Base-by-base conservation (phyloP, 2,113 vertebrate genomes). In the Halcyon senegalensis region DNA sequence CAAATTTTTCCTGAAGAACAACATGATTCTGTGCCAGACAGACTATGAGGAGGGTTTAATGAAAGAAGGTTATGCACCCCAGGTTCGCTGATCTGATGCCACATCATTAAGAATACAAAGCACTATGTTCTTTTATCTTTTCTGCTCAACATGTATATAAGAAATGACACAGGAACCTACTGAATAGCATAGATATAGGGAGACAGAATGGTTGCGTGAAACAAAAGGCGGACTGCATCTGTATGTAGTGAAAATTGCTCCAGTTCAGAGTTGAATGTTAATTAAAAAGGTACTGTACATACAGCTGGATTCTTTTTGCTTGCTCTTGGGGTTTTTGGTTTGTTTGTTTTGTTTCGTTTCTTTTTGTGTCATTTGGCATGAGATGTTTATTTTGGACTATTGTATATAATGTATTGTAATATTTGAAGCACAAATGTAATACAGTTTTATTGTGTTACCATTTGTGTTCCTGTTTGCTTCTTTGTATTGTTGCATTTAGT, bases 1-100 rank as follows among this genome's bases (percentile, higher is more conserved):
- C 98, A 99, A 99, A 97, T 99, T 99, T 98, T 99, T 99, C 98
- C 98, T 99, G 97, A 99, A 99, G 98, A 99, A 99, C 98, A 99
- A 99, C 98, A 99, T 99, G 99, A 99, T 99, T 96, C 98, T 99
- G 93, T 99, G 99, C 98, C 99, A 99, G 98, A 99, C 99, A 11
- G 99, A 99, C 99, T 99, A 99, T 90, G 99, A 99, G 94, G 99
- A 99, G 91, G 99, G 99, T 92, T 98, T 99, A 96, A 99, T 99
- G 99, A 99, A 99, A 98, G 99, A 99, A 97, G 99, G 99, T 73
- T 99, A 99, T 10, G 98, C 99, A 51, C 98, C 99, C 93, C 99
- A 99, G 97, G 99, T 99, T 96, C 99, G 99, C 98, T 99, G 99
- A 99, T 97, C 72, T 43, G 72, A 85, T 67, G 87, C 90, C 89